These are phyloP conservation scores for Pseudonaja textilis DNA, from an alignment of 2,113 vertebrate species.

Conservation along the genomic window DNA sequence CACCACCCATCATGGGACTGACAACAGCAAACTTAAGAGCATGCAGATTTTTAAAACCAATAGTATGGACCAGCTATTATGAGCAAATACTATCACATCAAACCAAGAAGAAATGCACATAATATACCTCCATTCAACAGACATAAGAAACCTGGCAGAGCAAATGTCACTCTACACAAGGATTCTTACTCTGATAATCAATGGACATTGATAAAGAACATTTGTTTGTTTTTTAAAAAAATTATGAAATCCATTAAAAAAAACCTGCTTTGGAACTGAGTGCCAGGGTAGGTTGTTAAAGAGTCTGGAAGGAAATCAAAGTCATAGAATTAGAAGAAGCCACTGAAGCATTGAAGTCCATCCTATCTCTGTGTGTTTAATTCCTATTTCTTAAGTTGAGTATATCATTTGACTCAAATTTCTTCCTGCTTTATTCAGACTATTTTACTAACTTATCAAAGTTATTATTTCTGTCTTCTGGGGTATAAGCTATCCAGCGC, in stretches of 20 bases:
- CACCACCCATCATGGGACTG: background rate
- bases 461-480: background rate
- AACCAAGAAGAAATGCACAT: background rate
- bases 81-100: background rate
- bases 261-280: background rate
- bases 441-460: background rate
- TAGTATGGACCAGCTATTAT: background rate
- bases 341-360: background rate
- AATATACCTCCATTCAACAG: background rate
- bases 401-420: background rate
- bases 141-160: background rate
- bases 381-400: background rate
- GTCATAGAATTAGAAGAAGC: background rate
- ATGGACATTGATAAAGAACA: background rate
- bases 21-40: background rate
- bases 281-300: background rate
- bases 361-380: background rate
- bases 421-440: background rate
- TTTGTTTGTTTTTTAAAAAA: background rate
- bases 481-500: background rate
- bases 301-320: background rate
- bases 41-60: background rate
- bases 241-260: background rate
- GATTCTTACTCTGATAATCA: background rate
- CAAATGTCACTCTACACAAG: background rate